phyloP scores from a whole-genome alignment of 2,797 vertebrate species.

The Hafferia zeledoni region DNA sequence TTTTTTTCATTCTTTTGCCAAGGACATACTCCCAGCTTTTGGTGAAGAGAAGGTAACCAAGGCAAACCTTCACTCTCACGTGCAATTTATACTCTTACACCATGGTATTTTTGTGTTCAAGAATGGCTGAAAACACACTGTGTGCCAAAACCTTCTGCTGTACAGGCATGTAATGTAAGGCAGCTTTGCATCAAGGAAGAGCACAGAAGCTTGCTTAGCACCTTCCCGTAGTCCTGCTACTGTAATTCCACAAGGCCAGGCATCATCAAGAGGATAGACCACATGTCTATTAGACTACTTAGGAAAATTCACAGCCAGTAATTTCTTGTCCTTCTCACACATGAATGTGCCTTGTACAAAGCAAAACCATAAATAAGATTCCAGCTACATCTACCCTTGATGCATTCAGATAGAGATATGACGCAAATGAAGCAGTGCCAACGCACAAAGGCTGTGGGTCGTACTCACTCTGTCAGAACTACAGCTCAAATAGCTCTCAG shows the following conservation, averaged over 20 bases:
- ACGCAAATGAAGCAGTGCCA: background rate
- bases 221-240: background rate
- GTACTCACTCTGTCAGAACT: constrained; percentile 77
- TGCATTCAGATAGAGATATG: background rate
- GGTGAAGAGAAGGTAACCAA: background rate
- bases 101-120: background rate
- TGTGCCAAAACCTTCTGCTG: background rate
- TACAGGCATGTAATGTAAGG: background rate
- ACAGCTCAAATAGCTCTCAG: constrained; percentile 72
- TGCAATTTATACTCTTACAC: background rate
- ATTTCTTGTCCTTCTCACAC: background rate
- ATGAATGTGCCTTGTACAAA: background rate
- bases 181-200: background rate
- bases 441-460: background rate
- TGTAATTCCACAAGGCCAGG: background rate
- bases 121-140: background rate
- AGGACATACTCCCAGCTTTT: background rate
- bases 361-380: background rate
- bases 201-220: background rate
- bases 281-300: background rate
- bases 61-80: background rate
- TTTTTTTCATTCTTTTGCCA: background rate
- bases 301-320: background rate
- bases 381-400: background rate
- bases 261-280: background rate